Conservation (phyloP, 2,113 vertebrate genomes). For the Nansenia antarctica region DNA sequence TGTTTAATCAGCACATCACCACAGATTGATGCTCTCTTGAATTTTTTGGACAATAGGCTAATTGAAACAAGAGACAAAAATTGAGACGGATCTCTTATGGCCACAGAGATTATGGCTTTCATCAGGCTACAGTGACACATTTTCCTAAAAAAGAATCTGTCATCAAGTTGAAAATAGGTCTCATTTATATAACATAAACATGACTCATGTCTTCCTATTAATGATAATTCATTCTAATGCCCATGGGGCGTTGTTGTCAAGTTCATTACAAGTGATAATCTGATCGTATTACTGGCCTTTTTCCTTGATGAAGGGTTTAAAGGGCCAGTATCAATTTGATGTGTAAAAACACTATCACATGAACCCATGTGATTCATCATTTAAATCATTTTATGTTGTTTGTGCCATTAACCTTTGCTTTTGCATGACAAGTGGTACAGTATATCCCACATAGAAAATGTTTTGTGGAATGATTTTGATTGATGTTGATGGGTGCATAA, state of each 20-base stretch:
- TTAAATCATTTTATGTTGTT: not conserved
- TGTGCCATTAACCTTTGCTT: no score
- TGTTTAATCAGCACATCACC: not conserved
- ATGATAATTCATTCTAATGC: constrained; percentile 30
- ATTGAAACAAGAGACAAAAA: not conserved
- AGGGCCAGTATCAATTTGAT: constrained; percentile 41
- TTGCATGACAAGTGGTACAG: not conserved
- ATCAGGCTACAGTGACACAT: not conserved
- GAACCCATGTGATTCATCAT: not conserved
- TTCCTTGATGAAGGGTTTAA: constrained; percentile 22
- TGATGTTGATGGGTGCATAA: not conserved
- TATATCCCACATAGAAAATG: not conserved
- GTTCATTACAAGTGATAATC: constrained; percentile 39
- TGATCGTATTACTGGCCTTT: constrained; percentile 11
- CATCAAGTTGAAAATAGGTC: constrained; percentile 7
- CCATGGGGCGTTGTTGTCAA: constrained; percentile 40
- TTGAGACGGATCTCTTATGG: not conserved
- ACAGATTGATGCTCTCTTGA: not conserved
- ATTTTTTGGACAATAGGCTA: no score
- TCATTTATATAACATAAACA: constrained; percentile 6
- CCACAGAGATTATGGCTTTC: not conserved
- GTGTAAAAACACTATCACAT: constrained; percentile 28
- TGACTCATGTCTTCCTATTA: constrained; percentile 5
- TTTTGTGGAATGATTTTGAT: not conserved
- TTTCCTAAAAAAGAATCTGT: not conserved